phyloP scores from a whole-genome alignment of 2,113 vertebrate species.

The Lagenorhynchus albirostris region DNA sequence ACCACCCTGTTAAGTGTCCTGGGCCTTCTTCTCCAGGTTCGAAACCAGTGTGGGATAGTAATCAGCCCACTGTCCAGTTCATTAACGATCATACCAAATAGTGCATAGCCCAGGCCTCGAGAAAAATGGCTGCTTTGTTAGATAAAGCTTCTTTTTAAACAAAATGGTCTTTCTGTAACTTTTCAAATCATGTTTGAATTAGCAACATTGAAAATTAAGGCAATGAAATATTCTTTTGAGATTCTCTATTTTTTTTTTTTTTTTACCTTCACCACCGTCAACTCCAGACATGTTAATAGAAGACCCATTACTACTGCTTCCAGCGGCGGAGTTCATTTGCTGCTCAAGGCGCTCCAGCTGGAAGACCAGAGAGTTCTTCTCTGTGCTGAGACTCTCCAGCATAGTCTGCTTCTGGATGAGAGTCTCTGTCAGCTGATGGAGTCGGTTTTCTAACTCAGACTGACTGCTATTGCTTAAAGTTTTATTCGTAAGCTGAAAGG shows the following conservation, averaged over 20 bases:
- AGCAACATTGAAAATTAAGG: neutral
- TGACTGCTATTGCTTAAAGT: constrained; percentile 93
- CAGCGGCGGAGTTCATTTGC: constrained; percentile 89
- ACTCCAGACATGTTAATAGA: constrained; percentile 91
- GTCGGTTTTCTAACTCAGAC: constrained; percentile 92
- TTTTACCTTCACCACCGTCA: constrained; percentile 88
- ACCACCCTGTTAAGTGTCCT: neutral
- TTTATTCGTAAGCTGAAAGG: constrained; percentile 94
- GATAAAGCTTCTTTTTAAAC: neutral
- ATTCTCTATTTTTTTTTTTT: rapidly evolving
- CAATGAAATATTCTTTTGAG: neutral
- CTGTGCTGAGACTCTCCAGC: constrained; percentile 96
- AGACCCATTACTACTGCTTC: constrained; percentile 81
- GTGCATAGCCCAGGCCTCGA: neutral
- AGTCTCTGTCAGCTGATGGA: constrained; percentile 97
- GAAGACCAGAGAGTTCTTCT: constrained; percentile 95
- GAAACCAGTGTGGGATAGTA: neutral
- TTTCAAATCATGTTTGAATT: neutral
- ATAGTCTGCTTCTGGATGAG: constrained; percentile 99
- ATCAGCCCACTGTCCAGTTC: neutral
- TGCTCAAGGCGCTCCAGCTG: constrained; percentile 95
- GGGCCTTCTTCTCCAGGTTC: neutral
- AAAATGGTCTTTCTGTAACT: neutral
- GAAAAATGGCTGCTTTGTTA: neutral
- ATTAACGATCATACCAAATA: neutral